Conservation (phyloP, 2,113 vertebrate genomes). For the Vireo altiloquus region DNA sequence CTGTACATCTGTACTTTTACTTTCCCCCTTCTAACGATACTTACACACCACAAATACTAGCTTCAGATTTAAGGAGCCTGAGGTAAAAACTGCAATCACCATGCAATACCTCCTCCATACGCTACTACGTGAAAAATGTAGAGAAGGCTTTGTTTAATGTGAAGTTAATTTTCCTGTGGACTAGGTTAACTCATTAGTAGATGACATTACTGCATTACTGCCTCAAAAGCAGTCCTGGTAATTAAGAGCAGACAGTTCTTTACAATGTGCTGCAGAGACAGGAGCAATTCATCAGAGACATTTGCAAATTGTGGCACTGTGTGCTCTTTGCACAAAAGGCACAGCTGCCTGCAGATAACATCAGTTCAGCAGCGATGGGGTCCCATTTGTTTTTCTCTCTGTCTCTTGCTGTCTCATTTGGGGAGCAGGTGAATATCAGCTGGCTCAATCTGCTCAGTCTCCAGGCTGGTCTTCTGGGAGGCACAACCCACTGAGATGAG, state of each 20-base stretch:
- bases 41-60: background rate
- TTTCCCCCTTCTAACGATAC: background rate
- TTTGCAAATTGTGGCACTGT: conserved; percentile 63
- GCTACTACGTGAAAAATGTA: background rate
- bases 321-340: conserved; percentile 50
- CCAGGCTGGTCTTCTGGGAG: background rate
- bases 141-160: conserved; percentile 9
- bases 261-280: background rate
- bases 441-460: conserved; percentile 45
- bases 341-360: conserved; percentile 66
- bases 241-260: conserved; percentile 45
- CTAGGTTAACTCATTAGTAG: background rate
- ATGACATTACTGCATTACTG: conserved; percentile 10
- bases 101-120: background rate
- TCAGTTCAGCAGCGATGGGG: conserved; percentile 24
- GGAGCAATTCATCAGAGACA: conserved; percentile 55
- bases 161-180: conserved; percentile 19
- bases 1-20: background rate
- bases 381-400: conserved; percentile 53
- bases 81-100: background rate
- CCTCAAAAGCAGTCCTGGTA: conserved; percentile 20
- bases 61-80: background rate
- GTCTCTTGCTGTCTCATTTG: conserved; percentile 19
- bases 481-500: background rate
- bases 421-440: conserved; percentile 62